Evolutionary conservation across 2,888 invertebrate species (phyloP), one percentile per base, ranked within the genome.

Genomic region (Lobophora halterata): DNA sequence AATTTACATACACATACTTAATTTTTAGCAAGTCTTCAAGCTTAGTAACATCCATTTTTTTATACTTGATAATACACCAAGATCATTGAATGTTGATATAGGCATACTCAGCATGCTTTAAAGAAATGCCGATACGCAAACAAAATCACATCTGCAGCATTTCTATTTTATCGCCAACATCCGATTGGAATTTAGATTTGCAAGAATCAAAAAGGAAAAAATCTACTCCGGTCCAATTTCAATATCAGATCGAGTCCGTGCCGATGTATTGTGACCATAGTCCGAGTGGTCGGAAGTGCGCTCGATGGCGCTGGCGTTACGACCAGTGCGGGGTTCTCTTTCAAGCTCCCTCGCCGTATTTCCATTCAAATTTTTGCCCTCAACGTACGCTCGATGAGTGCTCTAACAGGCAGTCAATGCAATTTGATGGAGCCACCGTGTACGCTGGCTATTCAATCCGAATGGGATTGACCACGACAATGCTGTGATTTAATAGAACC

Each of bases 301-400:
- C 59, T 65, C 65, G 63, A 61, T 65, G 70, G 60, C 65, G 63
- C 61, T 65, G 70, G 60, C 61, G 64, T 50, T 61, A 64, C 61
- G 65, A 66, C 65, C 71, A 68, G 26, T 7, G 7, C 17, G 56
- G 52, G 47, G 42, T 35, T 56, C 53, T 60, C 60, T 62, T 66
- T 65, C 61, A 70, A 63, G 36, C 52, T 48, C 54, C 55, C 61
- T 57, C 61, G 65, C 71, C 73, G 66, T 69, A 72, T 75, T 76
- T 72, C 81, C 74, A 87, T 87, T 86, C 83, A 86, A 82, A 86
- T 86, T 87, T 87, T 87, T 86, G 78, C 81, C 83, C 86, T 71
- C 71, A 65, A 60, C 68, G 63, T 62, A 72, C 72, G 76, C 68
- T 75, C 77, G 68, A 79, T 68, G 79, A 83, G 85, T 77, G 75